Base-by-base conservation (phyloP, 2,797 vertebrate species). In the Clarias pachynema region DNA sequence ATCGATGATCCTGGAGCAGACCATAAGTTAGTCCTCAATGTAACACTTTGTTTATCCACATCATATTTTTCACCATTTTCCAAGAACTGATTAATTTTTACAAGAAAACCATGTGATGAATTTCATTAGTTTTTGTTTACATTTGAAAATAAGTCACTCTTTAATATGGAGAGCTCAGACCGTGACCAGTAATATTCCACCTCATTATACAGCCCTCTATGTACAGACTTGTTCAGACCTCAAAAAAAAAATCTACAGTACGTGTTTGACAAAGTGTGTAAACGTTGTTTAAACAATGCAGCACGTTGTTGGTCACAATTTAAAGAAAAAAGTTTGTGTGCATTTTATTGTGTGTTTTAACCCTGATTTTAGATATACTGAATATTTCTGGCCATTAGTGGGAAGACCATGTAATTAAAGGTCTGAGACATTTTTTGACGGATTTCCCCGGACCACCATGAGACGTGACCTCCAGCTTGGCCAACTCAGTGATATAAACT, bases 371-470 rank as follows among this genome's bases (percentile, higher is more conserved):
- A 49, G 44, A 49, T 49, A 12, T 49, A 49, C 44, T 5, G 44
- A 0, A 44, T 44, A 26, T 63, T 62, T 22, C 37, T 3, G 1
- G 72, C 8, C n/a, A 75, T 75, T 31, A 68, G 49, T 53, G 40
- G 74, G 24, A 77, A 87, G 69, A 81, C n/a, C 34, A 56, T 22
- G 34, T 44, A 82, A 87, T 83, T 59, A 85, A 84, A 69, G 75
- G 66, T 68, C 79, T 62, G 65, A 79, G 37, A 62, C 29, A 22
- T 59, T 31, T 82, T 70, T 29, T 81, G 63, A 78, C 22, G 62
- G 79, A 79, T 65, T 83, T 86, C 69, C 80, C 81, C 26, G 10
- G 70, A 87, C 79, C 75, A 85, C 84, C 69, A 5, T 84, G 79
- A 86, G 77, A 75, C 62, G 7, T 83, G 44, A 70, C 65, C 85